A percentile compares a stretch with the other conserved stretches of the same genome.
Conservation (phyloP, 2,888 invertebrate genomes). For the Heteromurus nitidus region DNA sequence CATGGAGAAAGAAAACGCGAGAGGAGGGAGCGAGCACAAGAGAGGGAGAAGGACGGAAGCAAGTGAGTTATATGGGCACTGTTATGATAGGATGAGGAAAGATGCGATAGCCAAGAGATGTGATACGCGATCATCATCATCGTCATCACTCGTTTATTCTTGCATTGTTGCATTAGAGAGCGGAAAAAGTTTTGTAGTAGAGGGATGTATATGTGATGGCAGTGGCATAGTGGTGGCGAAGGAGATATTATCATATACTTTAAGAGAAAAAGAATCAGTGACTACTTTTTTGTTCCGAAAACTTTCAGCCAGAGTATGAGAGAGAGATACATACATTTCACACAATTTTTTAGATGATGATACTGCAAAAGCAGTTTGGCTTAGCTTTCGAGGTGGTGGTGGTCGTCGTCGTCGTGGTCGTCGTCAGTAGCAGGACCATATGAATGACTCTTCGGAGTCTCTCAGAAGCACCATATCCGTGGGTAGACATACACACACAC, state of each 20-base stretch:
- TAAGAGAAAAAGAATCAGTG: conserved; percentile 15
- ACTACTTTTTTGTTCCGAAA: neutral
- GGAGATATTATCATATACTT: no score
- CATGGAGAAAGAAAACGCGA: conserved; percentile 7
- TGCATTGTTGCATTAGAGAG: conserved; percentile 4
- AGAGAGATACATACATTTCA: conserved; percentile 28
- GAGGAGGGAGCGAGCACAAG: neutral
- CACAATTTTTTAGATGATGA: conserved; percentile 35
- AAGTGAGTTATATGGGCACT: neutral
- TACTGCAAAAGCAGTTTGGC: conserved; percentile 37
- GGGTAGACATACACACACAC: conserved; percentile 25
- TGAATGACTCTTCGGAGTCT: conserved; percentile 60
- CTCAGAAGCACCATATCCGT: conserved; percentile 49
- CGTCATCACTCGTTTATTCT: conserved; percentile 42
- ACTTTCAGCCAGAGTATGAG: conserved; percentile 27
- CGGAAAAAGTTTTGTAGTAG: conserved; percentile 1
- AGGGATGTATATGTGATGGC: conserved; percentile 2
- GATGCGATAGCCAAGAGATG: conserved; percentile 64
- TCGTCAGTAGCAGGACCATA: conserved; percentile 33
- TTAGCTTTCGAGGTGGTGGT: conserved; percentile 21
- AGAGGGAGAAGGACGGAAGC: conserved; percentile 7
- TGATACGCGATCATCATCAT: conserved; percentile 58
- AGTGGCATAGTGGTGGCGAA: neutral
- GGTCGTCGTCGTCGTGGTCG: conserved; percentile 18
- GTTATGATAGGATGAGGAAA: conserved; percentile 54